These are phyloP conservation scores for Drosophila nasuta DNA, from an alignment of 1,140 invertebrate species.

Conservation along the genomic window DNA sequence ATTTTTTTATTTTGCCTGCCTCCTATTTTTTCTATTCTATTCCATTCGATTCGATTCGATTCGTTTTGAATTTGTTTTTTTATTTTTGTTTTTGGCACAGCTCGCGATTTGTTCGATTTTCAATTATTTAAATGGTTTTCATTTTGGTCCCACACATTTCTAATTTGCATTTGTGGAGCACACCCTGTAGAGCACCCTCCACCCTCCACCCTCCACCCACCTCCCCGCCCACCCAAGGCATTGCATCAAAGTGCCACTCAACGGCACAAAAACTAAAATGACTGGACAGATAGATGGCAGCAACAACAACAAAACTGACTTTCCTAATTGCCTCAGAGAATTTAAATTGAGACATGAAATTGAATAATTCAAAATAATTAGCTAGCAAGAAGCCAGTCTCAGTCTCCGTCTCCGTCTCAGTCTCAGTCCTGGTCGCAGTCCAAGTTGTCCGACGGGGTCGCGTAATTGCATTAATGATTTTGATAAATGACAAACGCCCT, in stretches of 20 bases:
- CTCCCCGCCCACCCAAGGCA: conserved; percentile 25
- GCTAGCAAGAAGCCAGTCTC: conserved; percentile 48
- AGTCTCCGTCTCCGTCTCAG: background rate
- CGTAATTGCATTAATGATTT: conserved; percentile 84
- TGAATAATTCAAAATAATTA: conserved; percentile 84
- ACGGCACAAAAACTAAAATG: conserved; percentile 66
- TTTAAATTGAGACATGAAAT: conserved; percentile 83
- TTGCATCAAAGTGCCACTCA: conserved; percentile 78
- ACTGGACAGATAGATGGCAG: conserved; percentile 53
- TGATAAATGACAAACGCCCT: conserved; percentile 76
- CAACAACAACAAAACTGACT: conserved; percentile 41
- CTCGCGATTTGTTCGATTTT: conserved; percentile 75
- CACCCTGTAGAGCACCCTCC: background rate
- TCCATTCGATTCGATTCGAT: conserved; percentile 12
- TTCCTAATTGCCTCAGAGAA: conserved; percentile 74
- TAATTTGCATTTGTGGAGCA: conserved; percentile 72
- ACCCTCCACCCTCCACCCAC: background rate
- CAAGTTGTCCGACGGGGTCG: conserved; percentile 16
- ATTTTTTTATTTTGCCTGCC: conserved; percentile 29
- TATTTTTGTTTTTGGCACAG: conserved; percentile 43
- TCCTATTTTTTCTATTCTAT: conserved; percentile 38
- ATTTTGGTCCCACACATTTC: conserved; percentile 61
- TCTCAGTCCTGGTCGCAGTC: background rate
- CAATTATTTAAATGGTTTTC: conserved; percentile 82
- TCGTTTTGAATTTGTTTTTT: conserved; percentile 16